A percentile compares a stretch with the other conserved stretches of the same genome.
These are phyloP conservation scores for Hirundichthys speculiger DNA, from an alignment of 2,113 vertebrate genomes.

Conservation along the genomic window DNA sequence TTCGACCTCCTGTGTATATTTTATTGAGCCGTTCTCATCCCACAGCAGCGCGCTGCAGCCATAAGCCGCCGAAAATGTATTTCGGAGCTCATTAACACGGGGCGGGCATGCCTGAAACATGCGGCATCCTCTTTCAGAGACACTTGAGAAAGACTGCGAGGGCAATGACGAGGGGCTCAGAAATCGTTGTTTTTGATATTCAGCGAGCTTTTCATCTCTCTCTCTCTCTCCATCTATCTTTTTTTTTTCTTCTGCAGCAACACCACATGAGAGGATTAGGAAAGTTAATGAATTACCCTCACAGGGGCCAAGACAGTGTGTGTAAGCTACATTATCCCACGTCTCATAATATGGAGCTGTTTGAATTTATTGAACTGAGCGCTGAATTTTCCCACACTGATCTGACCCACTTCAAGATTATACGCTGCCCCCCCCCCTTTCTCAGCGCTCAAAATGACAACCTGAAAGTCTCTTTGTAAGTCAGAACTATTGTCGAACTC, in stretches of 20 bases:
- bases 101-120: conserved; percentile 70
- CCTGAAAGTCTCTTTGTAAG: conserved; percentile 51
- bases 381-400: conserved; percentile 78
- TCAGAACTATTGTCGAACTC: conserved; percentile 38
- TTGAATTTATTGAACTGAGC: conserved; percentile 77
- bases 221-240: too few relatives aligned
- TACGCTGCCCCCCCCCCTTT: conserved; percentile 59
- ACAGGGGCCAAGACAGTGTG: conserved; percentile 75
- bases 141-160: conserved; percentile 59
- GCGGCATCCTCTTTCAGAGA: conserved; percentile 67
- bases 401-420: conserved; percentile 65
- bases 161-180: conserved; percentile 56
- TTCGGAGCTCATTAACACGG: conserved; percentile 82
- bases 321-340: conserved; percentile 75
- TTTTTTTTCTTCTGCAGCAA: conserved; percentile 72
- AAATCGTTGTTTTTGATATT: conserved; percentile 80
- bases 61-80: conserved; percentile 84
- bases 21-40: conserved; percentile 87
- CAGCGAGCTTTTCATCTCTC: conserved; percentile 80
- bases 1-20: conserved; percentile 86
- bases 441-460: conserved; percentile 56
- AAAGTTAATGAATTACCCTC: conserved; percentile 81
- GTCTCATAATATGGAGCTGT: conserved; percentile 75
- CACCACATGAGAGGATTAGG: conserved; percentile 78
- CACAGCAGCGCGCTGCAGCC: conserved; percentile 64